phyloP scores from a whole-genome alignment of 2,113 vertebrate genomes.

The Cisticola juncidis region DNA sequence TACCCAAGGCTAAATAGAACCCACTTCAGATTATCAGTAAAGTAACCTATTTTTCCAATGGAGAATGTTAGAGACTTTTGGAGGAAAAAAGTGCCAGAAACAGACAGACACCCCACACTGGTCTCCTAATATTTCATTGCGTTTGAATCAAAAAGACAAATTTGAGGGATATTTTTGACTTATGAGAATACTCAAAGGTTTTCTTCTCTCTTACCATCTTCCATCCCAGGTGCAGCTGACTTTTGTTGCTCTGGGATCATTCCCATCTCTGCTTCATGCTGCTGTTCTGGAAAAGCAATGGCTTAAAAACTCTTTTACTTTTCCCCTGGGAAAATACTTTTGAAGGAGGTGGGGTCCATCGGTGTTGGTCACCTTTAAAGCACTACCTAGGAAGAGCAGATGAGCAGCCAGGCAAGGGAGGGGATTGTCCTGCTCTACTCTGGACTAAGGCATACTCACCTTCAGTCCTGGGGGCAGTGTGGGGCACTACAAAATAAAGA shows the following conservation, averaged over 20 bases:
- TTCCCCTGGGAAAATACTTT: background rate
- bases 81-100: background rate
- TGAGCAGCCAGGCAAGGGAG: background rate
- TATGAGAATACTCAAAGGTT: background rate
- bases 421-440: accelerated
- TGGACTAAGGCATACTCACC: accelerated
- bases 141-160: background rate
- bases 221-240: background rate
- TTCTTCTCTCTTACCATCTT: background rate
- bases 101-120: background rate
- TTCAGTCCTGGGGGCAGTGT: background rate
- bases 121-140: background rate
- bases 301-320: background rate
- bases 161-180: background rate
- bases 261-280: background rate
- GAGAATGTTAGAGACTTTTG: background rate
- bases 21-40: background rate
- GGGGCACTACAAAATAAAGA: background rate
- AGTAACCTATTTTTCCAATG: background rate
- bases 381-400: background rate
- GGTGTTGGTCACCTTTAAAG: background rate
- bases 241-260: background rate
- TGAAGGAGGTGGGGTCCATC: too few species aligned
- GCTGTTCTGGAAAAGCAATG: background rate
- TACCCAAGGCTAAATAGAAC: background rate